Percentiles rank a stretch among this genome's conserved stretches.
Evolutionary conservation across 2,797 vertebrate species (phyloP).

Genomic region (Xenops minutus): DNA sequence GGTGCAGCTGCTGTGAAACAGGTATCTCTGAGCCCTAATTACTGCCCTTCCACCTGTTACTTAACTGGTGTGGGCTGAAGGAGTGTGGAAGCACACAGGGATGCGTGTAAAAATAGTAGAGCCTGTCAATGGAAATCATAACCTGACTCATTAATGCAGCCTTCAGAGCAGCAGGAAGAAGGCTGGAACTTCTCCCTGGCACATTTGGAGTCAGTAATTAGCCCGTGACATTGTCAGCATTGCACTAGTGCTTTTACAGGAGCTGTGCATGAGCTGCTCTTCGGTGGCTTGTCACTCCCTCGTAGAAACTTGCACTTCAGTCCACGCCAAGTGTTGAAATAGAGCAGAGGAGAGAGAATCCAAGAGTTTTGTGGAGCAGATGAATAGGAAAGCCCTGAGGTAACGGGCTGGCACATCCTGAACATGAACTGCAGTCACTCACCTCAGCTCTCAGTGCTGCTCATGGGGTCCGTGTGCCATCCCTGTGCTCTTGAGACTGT

Average conservation of each 20-base stretch:
- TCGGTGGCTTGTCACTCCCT: background rate
- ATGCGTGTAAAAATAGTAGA: slow-evolving; percentile 1
- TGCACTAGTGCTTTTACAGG: background rate
- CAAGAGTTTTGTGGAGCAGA: background rate
- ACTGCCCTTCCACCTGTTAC: background rate
- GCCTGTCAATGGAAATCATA: slow-evolving; percentile 20
- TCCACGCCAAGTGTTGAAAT: fast-evolving
- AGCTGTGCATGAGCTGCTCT: background rate
- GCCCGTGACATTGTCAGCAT: background rate
- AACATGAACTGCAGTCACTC: fast-evolving
- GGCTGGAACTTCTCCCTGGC: background rate
- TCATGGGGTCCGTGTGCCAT: fast-evolving
- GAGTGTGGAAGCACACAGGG: background rate
- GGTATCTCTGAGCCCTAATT: background rate
- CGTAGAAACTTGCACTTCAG: background rate
- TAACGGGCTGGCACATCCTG: background rate
- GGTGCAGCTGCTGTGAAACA: background rate
- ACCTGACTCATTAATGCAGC: slow-evolving; percentile 4
- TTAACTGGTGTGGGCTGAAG: background rate
- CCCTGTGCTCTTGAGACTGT: background rate
- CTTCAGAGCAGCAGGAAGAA: background rate
- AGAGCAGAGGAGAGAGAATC: background rate
- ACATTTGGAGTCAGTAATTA: slow-evolving; percentile 1
- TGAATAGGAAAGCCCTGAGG: background rate
- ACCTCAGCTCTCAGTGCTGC: background rate